Percentiles rank a stretch among this genome's conserved stretches.
phyloP scores from a whole-genome alignment of 2,888 invertebrate genomes.

The Elegia similella region DNA sequence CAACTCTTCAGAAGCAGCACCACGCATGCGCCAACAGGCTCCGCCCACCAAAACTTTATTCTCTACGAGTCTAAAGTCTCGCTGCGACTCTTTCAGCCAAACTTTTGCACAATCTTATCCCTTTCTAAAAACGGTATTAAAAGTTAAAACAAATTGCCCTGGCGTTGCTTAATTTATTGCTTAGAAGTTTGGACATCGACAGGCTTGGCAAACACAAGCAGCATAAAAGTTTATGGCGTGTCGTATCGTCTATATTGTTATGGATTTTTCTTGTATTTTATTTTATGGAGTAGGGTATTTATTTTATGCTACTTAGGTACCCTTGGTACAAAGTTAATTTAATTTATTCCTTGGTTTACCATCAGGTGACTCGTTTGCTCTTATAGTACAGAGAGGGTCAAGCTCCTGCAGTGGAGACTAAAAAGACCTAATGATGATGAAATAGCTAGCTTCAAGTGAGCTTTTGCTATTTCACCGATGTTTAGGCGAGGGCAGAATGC shows the following conservation, averaged over 20 bases:
- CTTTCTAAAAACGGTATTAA: constrained; percentile 27
- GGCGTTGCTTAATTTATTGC: constrained; percentile 23
- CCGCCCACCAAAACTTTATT: constrained; percentile 70
- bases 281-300: too few species aligned
- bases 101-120: constrained; percentile 40
- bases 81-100: constrained; percentile 31
- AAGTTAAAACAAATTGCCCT: constrained; percentile 30
- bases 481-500: too few species aligned
- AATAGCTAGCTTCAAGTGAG: too few species aligned
- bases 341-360: too few species aligned
- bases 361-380: too few species aligned
- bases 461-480: too few species aligned
- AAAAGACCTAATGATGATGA: too few species aligned
- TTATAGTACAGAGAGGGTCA: too few species aligned
- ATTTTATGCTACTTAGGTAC: too few species aligned
- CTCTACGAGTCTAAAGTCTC: constrained; percentile 26
- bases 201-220: constrained; percentile 1
- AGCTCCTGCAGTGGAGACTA: too few species aligned
- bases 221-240: neutral
- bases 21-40: constrained; percentile 58
- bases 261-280: too few species aligned
- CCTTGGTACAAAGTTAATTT: too few species aligned
- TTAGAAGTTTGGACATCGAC: constrained; percentile 20
- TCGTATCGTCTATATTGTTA: neutral
- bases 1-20: constrained; percentile 60